Conservation (phyloP, 2,113 vertebrate genomes). For the Pedetes capensis region DNA sequence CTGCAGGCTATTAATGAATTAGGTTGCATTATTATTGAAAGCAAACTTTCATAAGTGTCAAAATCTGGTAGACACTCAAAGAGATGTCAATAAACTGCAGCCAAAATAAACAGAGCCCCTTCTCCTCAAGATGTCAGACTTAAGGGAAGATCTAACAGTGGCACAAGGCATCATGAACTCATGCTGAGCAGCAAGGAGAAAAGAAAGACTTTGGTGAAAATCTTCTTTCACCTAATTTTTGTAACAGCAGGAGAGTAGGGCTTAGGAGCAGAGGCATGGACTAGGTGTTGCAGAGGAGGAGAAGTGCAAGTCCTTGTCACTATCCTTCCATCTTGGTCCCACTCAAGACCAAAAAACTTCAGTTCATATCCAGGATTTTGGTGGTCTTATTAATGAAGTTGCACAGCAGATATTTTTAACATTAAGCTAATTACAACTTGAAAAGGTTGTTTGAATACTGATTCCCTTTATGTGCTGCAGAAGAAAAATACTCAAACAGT, state of each 20-base stretch:
- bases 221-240: background rate
- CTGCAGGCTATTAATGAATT: too few relatives aligned
- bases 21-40: background rate
- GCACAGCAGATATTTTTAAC: background rate
- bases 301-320: too few relatives aligned
- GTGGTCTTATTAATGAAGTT: background rate
- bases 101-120: background rate
- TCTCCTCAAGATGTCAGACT: background rate
- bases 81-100: background rate
- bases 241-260: background rate
- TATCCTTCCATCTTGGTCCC: background rate
- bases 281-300: too few relatives aligned
- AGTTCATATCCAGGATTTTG: background rate
- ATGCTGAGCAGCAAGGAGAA: background rate
- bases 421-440: constrained; percentile 28
- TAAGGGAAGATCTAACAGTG: background rate
- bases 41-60: background rate
- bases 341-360: background rate
- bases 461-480: background rate
- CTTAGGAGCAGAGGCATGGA: background rate
- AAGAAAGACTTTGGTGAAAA: background rate
- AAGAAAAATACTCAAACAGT: background rate
- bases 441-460: constrained; percentile 7
- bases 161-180: background rate
- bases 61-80: background rate